A percentile compares a stretch with the other conserved stretches of the same genome.
These are phyloP conservation scores for Patagioenas fasciata DNA, from an alignment of 2,113 vertebrate species.

Conservation along the genomic window DNA sequence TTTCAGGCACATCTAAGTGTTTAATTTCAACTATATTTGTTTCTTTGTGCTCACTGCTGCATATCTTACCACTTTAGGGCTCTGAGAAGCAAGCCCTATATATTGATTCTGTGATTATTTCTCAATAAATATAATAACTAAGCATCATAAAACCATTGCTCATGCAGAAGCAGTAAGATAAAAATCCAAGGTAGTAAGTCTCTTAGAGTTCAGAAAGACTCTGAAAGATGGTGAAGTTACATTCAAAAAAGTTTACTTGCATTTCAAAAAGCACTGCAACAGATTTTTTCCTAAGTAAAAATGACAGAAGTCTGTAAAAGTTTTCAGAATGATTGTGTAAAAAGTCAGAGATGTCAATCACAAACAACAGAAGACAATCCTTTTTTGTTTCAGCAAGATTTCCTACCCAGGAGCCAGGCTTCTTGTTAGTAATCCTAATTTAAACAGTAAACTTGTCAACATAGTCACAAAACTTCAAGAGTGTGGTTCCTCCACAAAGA, in stretches of 20 bases:
- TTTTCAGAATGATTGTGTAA: not conserved
- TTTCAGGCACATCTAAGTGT: not conserved
- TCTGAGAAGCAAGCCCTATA: not conserved
- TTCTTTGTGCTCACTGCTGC: not conserved
- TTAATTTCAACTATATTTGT: not conserved
- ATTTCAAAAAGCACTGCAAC: not conserved
- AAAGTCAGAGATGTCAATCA: not conserved
- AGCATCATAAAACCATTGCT: not conserved
- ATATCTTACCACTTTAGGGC: not conserved
- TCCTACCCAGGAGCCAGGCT: not conserved
- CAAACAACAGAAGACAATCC: not conserved
- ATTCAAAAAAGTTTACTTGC: not conserved
- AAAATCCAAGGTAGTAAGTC: not conserved
- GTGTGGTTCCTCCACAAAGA: accelerated
- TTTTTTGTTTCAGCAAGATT: not conserved
- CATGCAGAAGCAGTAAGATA: not conserved
- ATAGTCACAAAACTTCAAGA: not conserved
- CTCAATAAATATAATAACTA: not conserved
- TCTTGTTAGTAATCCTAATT: not conserved
- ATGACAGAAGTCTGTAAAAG: not conserved
- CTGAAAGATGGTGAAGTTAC: not conserved
- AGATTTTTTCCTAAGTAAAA: not conserved
- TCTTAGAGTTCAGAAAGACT: not conserved
- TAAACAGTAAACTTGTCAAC: not conserved
- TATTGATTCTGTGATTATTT: not conserved